A percentile compares a stretch with the other conserved stretches of the same genome.
These are phyloP conservation scores for Eueides isabella DNA, from an alignment of 1,140 invertebrate species.

Conservation along the genomic window DNA sequence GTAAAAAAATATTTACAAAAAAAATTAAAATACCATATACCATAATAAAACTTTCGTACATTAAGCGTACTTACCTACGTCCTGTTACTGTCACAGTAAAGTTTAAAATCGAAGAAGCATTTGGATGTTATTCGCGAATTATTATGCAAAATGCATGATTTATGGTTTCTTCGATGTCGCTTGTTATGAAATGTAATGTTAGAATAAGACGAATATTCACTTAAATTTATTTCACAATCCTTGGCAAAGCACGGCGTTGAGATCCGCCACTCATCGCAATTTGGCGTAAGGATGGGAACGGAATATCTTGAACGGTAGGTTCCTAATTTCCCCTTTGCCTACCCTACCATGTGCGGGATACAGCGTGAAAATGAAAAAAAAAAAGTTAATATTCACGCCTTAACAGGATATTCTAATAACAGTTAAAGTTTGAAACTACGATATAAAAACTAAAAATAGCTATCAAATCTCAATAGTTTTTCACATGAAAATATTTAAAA, in stretches of 20 bases:
- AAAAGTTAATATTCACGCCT: too few species aligned
- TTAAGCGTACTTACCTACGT: background rate
- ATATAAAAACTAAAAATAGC: conserved; percentile 15
- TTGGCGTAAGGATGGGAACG: too few species aligned
- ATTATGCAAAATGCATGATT: conserved; percentile 62
- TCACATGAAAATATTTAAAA: conserved; percentile 22
- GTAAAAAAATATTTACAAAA: too few species aligned
- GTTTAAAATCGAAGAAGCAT: conserved; percentile 25
- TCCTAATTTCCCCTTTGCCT: too few species aligned
- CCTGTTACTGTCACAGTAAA: conserved; percentile 3
- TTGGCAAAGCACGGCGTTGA: too few species aligned
- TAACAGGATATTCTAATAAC: background rate
- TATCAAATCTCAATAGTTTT: conserved; percentile 15
- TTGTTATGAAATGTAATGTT: background rate
- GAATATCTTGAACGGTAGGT: too few species aligned
- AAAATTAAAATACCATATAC: background rate
- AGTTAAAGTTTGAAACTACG: background rate
- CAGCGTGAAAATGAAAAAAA: too few species aligned
- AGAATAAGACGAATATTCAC: background rate
- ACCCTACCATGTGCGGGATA: too few species aligned
- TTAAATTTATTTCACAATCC: too few species aligned
- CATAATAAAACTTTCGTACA: background rate
- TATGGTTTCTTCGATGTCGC: conserved; percentile 39
- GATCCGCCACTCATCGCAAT: too few species aligned
- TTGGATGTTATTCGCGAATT: conserved; percentile 52